These are phyloP conservation scores for Drosophila nr. perissopoda DNA, from an alignment of 2,888 invertebrate genomes.

Conservation along the genomic window DNA sequence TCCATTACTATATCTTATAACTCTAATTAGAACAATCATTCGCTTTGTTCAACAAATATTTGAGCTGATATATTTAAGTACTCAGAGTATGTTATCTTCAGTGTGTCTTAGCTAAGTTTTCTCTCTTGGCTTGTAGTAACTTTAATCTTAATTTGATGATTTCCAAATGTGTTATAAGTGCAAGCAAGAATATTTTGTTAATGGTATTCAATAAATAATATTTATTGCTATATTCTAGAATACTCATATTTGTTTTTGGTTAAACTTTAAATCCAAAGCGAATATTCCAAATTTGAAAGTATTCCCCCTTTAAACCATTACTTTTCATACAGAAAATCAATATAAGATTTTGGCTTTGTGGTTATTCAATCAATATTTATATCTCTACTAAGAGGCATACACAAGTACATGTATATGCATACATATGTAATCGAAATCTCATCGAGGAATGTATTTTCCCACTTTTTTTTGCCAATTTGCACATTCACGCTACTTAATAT, in stretches of 20 bases:
- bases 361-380: neutral
- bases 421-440: neutral
- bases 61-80: neutral
- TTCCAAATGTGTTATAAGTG: neutral
- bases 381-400: neutral
- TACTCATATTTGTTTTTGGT: fast-evolving
- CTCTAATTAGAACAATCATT: neutral
- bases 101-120: neutral
- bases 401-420: neutral
- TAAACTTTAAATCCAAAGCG: neutral
- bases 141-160: too few species aligned
- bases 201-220: neutral
- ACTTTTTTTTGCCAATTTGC: neutral
- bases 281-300: neutral
- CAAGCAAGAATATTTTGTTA: neutral
- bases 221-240: neutral
- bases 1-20: neutral
- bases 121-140: neutral
- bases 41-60: neutral
- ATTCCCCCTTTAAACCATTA: neutral
- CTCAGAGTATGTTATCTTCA: fast-evolving
- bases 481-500: neutral
- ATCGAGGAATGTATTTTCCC: neutral
- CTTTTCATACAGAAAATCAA: too few species aligned
- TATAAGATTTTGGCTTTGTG: neutral